Evolutionary conservation across 2,113 vertebrate species (phyloP), one percentile per base, ranked within the genome.

Genomic region (Otis tarda): DNA sequence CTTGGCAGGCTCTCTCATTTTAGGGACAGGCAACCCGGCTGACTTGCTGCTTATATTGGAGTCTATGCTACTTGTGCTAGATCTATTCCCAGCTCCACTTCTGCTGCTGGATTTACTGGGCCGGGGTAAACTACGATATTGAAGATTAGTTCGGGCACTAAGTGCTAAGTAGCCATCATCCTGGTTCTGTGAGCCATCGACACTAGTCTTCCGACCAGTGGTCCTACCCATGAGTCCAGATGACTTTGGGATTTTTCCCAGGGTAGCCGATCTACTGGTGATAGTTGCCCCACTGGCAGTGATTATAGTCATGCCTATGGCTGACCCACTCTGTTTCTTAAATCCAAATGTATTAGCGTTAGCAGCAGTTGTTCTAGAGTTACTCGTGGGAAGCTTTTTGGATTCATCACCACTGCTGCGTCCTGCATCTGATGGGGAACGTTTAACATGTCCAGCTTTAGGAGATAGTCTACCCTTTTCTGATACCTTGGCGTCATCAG

Each of bases 1-100:
- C 94, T 98, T 99, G 90, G 98, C 96, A 19, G 98, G 98, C 88
- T 98, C 98, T 95, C 98, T 97, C 95, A 98, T 97, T 97, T 98
- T 98, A 80, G 98, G 98, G 86, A 98, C 97, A 5, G 98, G 98
- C 86, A 98, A 96, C 25, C 98, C 98, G 0, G 98, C 98, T 5
- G 98, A 98, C 95, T 98, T 99, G 97, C 98, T 98, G 97, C 98
- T 98, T 89, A 99, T 98, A 95, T 98, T 99, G 92, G 99, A 99
- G 96, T 99, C 99, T 76, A 99, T 99, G 98, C 99, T 99, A 98
- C 99, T 99, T 10, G 99, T 99, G 67, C 99, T 99, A 8, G 99
- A 99, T 75, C 99, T 98, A 97, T 99, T 99, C 10, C 99, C 98
- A 78, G 98, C 99, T 79, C 98, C 98, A 9, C 98, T 98, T 47